A percentile compares a stretch with the other conserved stretches of the same genome.
Conservation (phyloP, 2,888 invertebrate species). For the Perizoma flavofasciatum region DNA sequence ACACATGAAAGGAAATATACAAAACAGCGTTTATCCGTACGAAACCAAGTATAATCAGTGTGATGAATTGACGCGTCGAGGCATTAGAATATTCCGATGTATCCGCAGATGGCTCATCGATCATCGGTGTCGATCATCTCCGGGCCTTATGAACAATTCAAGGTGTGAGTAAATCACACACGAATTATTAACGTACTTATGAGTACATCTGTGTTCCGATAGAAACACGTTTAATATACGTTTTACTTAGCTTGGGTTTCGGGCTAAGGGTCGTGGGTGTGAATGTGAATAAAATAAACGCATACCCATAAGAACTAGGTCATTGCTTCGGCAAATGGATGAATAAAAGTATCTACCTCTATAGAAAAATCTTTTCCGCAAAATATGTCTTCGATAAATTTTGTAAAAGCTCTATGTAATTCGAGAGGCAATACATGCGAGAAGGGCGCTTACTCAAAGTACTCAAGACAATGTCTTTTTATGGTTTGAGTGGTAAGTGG, state of each 20-base stretch:
- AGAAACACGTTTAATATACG: too few relatives aligned
- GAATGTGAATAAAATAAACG: too few relatives aligned
- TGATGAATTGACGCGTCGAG: slow-evolving; percentile 56
- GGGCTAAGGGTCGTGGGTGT: too few relatives aligned
- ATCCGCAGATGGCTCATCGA: slow-evolving; percentile 61
- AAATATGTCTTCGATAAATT: slow-evolving; percentile 25
- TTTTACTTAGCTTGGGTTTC: too few relatives aligned
- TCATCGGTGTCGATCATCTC: slow-evolving; percentile 59
- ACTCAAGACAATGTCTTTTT: slow-evolving; percentile 43
- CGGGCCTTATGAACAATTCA: slow-evolving; percentile 49
- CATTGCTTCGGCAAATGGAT: too few relatives aligned
- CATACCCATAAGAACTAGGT: too few relatives aligned
- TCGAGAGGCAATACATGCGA: slow-evolving; percentile 27
- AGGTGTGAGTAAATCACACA: slow-evolving; percentile 29
- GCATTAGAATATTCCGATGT: slow-evolving; percentile 56
- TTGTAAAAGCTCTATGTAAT: slow-evolving; percentile 35
- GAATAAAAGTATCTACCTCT: too few relatives aligned
- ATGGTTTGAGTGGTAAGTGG: slow-evolving; percentile 26
- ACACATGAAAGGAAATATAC: too few relatives aligned
- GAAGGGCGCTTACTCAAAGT: slow-evolving; percentile 37
- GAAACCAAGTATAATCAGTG: slow-evolving; percentile 46
- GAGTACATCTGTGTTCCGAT: too few relatives aligned
- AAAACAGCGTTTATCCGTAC: slow-evolving; percentile 15
- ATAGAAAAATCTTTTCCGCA: too few relatives aligned
- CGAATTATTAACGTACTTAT: neutral